Base-by-base conservation (phyloP, 2,888 invertebrate species). In the Hyppa rectilinea region DNA sequence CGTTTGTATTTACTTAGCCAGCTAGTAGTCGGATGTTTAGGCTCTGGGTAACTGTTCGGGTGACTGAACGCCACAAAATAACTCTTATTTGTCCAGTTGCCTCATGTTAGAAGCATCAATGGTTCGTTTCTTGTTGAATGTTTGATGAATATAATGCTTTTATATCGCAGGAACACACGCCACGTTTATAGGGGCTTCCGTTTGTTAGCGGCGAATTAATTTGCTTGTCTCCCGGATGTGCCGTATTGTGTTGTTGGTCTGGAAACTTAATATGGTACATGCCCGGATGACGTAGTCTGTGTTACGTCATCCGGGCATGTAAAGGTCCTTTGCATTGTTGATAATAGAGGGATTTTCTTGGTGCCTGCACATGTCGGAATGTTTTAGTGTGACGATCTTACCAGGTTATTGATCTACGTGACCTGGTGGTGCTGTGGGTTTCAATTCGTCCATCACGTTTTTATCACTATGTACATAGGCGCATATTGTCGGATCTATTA, bases 161-260 rank as follows among this genome's bases (percentile, higher is more conserved):
- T 75, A 78, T 82, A 80, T 85, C 74, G 86, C 87, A 88, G 91
- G 88, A 88, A 88, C 88, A 85, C 77, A 73, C 59, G 71, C 77
- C 66, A 74, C 31, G 81, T 86, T 90, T 90, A 87, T 88, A 87
- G 75, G 75, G 80, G 82, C 87, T 88, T 88, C 89, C 88, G 89
- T 86, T 83, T 74, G 83, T 75, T 76, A 63, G 76, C 63, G 63
- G 71, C 83, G 75, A 88, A 89, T 89, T 88, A 85, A 90, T 89
- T 89, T 82, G 85, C 87, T 58, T 52, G 64, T 67, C 60, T 66
- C 80, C 85, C 86, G 88, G 89, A 89, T 84, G 85, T 73, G 59
- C 64, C 77, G 72, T 85, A 80, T 78, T 75, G 85, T 78, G 83
- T 83, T 86, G 87, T 87, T 82, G 40, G 76, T 63, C 59, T 71